Evolutionary conservation across 2,888 invertebrate species (phyloP).

Genomic region (Hyposoter didymator): DNA sequence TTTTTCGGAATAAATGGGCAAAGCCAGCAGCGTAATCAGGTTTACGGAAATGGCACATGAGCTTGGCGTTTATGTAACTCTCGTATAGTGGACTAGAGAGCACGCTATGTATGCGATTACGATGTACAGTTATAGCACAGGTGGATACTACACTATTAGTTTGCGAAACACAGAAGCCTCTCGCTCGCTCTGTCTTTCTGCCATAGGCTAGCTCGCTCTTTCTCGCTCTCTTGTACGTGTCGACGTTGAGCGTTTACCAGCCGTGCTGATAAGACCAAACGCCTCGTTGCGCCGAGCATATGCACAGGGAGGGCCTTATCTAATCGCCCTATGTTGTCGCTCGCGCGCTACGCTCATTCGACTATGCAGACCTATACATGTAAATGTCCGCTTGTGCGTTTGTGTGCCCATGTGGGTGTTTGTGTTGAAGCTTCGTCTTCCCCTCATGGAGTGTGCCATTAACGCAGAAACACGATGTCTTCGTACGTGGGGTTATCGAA

Average conservation of each 20-base stretch:
- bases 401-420: conserved; percentile 9
- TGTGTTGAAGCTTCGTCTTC: conserved; percentile 34
- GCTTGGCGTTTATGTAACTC: conserved; percentile 29
- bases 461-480: conserved; percentile 75
- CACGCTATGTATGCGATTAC: conserved; percentile 35
- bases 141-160: conserved; percentile 56
- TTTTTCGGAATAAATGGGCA: conserved; percentile 8
- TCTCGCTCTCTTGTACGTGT: conserved; percentile 53
- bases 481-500: conserved; percentile 72
- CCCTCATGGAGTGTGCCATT: conserved; percentile 75
- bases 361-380: conserved; percentile 23
- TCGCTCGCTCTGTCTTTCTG: conserved; percentile 21
- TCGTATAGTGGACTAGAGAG: conserved; percentile 33
- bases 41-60: conserved; percentile 45
- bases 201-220: neutral
- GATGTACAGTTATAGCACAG: conserved; percentile 36
- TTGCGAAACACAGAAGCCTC: conserved; percentile 59
- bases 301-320: conserved; percentile 74
- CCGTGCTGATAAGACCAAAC: conserved; percentile 76
- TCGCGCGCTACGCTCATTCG: conserved; percentile 52
- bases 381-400: conserved; percentile 19
- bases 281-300: conserved; percentile 69
- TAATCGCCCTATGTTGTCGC: conserved; percentile 73
- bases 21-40: neutral
- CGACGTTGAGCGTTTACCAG: conserved; percentile 67